Evolutionary conservation across 1,140 invertebrate species (phyloP), one percentile per base, ranked within the genome.

Genomic region (Agrypnia vestita): DNA sequence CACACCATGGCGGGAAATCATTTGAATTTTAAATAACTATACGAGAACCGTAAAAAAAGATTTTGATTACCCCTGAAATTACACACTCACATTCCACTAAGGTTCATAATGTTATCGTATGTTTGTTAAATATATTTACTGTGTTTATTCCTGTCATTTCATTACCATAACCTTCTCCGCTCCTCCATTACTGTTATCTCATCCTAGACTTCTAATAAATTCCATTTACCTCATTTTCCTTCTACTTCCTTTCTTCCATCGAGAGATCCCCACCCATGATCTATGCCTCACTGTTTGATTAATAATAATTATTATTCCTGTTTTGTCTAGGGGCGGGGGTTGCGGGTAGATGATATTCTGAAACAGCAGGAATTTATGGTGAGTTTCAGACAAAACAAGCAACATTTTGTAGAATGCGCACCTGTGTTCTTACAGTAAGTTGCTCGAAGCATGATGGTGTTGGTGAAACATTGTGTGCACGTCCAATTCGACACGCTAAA

Each of bases 281-380:
- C 46, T 19, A 49, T 76, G 69, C 59, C 67, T 80, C 74, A 77
- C 76, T 74, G 71, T 74, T n/a, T 74, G 55, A 77, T 78, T 79
- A 75, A 75, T 75, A 15, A 59, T 56, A 43, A 61, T 75, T 46
- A 59, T 75, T 75, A 56, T 61, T 80, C 56, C 19, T 80, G 51
- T 82, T n/a, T 82, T 82, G 44, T 74, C 71, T 71, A 83, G 81
- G 81, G 78, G 81, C 81, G 81, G 81, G 81, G 81, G 81, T 83
- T 83, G 79, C 81, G 81, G 81, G 81, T 83, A 83, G 81, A 83
- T 83, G 81, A 83, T 78, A 83, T 83, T 78, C 81, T 83, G 71
- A 83, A 83, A 80, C 81, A 83, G 79, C 81, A 83, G 76, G 81
- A 83, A 76, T 83, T 83, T 80, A 83, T 83, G 81, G 81, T 83